Percentiles rank a stretch among this genome's conserved stretches.
phyloP scores from a whole-genome alignment of 2,888 invertebrate species.

The Lycocerus yunnanus region DNA sequence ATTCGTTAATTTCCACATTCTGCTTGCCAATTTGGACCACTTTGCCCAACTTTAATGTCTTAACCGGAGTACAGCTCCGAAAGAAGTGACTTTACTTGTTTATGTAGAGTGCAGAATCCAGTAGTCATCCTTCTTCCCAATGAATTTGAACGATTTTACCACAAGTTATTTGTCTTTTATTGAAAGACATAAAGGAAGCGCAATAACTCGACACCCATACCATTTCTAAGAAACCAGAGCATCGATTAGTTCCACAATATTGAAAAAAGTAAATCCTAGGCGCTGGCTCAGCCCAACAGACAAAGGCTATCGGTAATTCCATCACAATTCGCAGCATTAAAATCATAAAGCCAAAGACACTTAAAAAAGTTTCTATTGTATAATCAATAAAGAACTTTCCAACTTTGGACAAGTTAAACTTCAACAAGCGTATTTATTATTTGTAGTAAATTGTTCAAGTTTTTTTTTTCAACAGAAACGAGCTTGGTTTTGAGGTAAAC shows the following conservation, averaged over 20 bases:
- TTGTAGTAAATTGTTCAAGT: not conserved
- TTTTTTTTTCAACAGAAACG: not conserved
- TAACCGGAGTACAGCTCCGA: too few species aligned
- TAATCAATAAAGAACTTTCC: not conserved
- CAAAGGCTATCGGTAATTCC: not conserved
- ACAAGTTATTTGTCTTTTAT: too few species aligned
- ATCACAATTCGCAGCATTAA: not conserved
- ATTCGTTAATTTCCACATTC: too few species aligned
- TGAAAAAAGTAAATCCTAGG: not conserved
- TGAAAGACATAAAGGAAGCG: too few species aligned
- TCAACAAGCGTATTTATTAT: not conserved
- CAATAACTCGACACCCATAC: not conserved
- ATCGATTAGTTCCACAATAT: not conserved
- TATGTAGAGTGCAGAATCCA: too few species aligned
- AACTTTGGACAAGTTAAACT: not conserved
- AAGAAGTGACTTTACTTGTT: too few species aligned
- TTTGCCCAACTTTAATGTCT: too few species aligned
- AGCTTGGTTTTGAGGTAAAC: not conserved
- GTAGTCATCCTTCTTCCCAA: too few species aligned
- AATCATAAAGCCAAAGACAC: not conserved
- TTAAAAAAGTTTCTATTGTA: not conserved
- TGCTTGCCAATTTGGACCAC: too few species aligned
- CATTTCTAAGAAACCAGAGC: not conserved
- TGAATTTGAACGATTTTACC: too few species aligned
- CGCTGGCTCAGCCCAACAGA: not conserved